Percentiles rank a stretch among this genome's conserved stretches.
phyloP scores from a whole-genome alignment of 2,113 vertebrate genomes.

The Chlorodrepanis virens region DNA sequence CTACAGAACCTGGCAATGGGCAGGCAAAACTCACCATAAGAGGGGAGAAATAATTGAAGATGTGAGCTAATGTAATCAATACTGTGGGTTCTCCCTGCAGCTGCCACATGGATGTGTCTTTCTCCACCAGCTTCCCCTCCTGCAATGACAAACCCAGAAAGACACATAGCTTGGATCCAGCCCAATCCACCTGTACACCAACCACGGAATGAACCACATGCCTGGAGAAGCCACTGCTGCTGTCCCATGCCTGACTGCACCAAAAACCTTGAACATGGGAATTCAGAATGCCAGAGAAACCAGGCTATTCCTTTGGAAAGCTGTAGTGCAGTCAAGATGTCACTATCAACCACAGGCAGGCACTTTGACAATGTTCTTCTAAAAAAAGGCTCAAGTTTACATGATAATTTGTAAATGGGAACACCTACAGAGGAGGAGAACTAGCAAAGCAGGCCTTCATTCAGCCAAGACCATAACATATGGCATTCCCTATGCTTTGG shows the following conservation, averaged over 20 bases:
- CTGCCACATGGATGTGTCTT: conserved; percentile 79
- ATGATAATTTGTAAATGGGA: background rate
- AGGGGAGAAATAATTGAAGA: conserved; percentile 93
- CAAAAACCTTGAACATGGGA: background rate
- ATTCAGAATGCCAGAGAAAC: background rate
- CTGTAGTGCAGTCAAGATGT: background rate
- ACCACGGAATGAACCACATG: background rate
- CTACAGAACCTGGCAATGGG: background rate
- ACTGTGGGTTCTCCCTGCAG: conserved; percentile 89
- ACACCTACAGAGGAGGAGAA: background rate
- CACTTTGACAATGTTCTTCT: background rate
- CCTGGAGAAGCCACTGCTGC: background rate
- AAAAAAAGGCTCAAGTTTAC: background rate
- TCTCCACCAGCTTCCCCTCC: conserved; percentile 88
- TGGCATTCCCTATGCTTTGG: background rate
- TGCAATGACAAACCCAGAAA: conserved; percentile 48
- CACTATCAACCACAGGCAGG: background rate
- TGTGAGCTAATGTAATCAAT: conserved; percentile 86
- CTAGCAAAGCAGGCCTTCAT: background rate
- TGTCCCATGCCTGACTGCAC: background rate
- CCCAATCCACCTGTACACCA: background rate
- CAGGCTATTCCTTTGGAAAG: background rate
- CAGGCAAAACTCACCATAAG: conserved; percentile 84
- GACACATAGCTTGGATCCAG: background rate
- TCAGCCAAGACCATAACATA: background rate